Percentiles rank a stretch among this genome's conserved stretches.
phyloP scores from a whole-genome alignment of 2,797 vertebrate species.

The Myotis vivesi region DNA sequence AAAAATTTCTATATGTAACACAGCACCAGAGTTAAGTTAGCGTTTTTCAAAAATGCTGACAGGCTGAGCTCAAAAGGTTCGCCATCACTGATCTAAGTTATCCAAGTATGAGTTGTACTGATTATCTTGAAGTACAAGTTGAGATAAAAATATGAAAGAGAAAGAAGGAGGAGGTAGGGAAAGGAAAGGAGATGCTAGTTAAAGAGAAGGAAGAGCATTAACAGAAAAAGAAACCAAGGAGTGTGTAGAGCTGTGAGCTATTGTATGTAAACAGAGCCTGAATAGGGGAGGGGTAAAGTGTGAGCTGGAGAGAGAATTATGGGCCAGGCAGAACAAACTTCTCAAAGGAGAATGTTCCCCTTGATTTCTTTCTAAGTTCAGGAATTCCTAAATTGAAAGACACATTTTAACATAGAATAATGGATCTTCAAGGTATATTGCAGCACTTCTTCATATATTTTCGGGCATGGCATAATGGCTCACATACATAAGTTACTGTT shows the following conservation, averaged over 20 bases:
- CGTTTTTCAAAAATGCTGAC: no score
- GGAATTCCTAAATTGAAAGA: neutral
- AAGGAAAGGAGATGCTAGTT: neutral
- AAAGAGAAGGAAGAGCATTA: neutral
- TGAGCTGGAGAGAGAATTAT: neutral
- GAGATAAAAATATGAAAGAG: neutral
- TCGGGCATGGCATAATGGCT: neutral
- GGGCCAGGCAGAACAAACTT: neutral
- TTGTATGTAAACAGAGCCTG: neutral
- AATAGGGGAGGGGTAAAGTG: neutral
- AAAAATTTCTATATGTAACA: no score
- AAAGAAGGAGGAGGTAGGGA: neutral
- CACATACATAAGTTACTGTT: neutral
- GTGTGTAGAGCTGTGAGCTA: neutral
- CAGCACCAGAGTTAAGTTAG: no score
- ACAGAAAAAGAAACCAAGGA: neutral
- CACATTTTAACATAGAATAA: neutral
- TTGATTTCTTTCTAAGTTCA: neutral
- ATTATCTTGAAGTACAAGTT: neutral
- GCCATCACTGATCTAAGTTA: neutral
- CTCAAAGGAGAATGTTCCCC: neutral
- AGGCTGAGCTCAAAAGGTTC: no score
- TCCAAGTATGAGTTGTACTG: neutral
- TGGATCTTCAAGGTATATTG: neutral
- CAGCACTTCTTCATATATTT: neutral